Conservation (phyloP, 2,797 vertebrate species). For the Selene dorsalis region DNA sequence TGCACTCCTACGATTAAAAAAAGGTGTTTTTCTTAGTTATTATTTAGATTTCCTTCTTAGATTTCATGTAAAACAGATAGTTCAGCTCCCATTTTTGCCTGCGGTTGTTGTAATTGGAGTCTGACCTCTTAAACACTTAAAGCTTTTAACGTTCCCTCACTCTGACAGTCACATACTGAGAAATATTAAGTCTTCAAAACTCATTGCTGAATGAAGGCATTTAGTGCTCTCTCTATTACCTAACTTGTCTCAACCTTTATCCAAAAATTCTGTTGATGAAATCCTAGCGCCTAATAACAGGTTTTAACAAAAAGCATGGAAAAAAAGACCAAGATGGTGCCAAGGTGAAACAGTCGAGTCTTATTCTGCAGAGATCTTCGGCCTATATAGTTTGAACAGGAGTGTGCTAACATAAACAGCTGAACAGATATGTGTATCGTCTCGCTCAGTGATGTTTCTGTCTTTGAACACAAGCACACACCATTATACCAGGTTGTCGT, state of each 20-base stretch:
- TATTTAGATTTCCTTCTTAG: no score
- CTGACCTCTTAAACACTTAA: conserved; percentile 10
- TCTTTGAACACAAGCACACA: no score
- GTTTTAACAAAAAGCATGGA: background rate
- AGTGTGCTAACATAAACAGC: background rate
- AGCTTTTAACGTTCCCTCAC: conserved; percentile 9
- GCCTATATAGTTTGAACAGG: no score
- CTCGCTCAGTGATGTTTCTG: no score
- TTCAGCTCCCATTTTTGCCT: background rate
- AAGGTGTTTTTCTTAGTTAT: no score
- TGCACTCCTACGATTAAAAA: no score
- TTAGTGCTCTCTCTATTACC: background rate
- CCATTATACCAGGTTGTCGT: no score
- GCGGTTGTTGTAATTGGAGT: conserved; percentile 18
- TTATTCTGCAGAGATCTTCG: conserved; percentile 6
- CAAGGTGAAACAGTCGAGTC: conserved; percentile 31
- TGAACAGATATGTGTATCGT: background rate
- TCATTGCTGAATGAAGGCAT: conserved; percentile 32
- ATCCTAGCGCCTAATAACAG: background rate
- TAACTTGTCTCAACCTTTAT: background rate
- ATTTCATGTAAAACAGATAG: background rate
- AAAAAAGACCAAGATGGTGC: conserved; percentile 19
- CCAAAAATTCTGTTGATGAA: conserved; percentile 6
- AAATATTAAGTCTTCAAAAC: conserved; percentile 25
- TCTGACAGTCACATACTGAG: conserved; percentile 39